Conservation (phyloP, 2,113 vertebrate species). For the Stictonetta naevosa region DNA sequence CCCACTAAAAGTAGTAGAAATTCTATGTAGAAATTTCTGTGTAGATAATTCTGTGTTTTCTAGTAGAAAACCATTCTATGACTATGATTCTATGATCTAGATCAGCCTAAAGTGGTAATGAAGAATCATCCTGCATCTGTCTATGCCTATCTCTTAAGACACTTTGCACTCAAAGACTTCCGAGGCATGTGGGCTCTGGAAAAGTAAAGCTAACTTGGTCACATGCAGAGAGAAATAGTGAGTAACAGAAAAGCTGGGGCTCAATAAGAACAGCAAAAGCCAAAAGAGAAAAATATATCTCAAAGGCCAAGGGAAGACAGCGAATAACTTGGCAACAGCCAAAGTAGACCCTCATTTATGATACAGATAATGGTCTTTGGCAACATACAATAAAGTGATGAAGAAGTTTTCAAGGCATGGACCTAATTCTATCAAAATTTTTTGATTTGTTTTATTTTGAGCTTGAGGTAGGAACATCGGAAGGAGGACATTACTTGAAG, state of each 20-base stretch:
- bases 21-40: no score
- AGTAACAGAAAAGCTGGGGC: background rate
- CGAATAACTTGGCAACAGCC: background rate
- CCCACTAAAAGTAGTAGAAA: background rate
- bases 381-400: background rate
- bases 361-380: background rate
- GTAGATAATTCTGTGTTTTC: no score
- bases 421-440: background rate
- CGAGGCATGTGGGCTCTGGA: background rate
- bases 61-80: background rate
- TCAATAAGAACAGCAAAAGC: background rate
- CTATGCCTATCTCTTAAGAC: background rate
- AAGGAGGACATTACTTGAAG: background rate
- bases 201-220: background rate
- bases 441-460: slow-evolving; percentile 20
- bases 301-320: background rate
- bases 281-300: background rate
- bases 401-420: background rate
- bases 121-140: background rate
- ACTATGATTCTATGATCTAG: background rate
- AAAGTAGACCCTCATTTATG: background rate
- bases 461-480: background rate
- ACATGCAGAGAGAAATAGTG: background rate
- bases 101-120: background rate
- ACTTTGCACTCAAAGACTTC: background rate